Base-by-base conservation (phyloP, 2,113 vertebrate genomes). In the Macquaria australasica region DNA sequence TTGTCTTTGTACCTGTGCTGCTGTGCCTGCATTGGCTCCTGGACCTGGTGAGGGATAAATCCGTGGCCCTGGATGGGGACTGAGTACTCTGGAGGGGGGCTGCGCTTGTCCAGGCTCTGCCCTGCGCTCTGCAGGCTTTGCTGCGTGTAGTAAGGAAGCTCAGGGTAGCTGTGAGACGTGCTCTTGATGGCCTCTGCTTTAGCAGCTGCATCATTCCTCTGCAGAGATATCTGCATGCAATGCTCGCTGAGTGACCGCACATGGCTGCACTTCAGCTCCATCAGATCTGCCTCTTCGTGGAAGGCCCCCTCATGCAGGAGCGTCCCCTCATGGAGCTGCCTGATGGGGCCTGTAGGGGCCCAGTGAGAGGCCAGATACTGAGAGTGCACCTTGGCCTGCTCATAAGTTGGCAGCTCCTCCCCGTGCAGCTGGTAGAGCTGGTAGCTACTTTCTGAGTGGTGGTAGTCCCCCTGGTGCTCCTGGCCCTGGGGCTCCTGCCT, bases 401-500 rank as follows among this genome's bases (percentile, higher is more conserved):
- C 98, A 12, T 99, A 99, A 28, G 96, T 98, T 2, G 98, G 98
- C 7, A 99, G 96, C 92, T 98, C 97, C 91, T 99, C 98, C 0
- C 97, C 97, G 72, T 97, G 97, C 73, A 97, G 96, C 71, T 97
- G 96, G 90, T 96, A 96, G 8, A 97, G 95, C 82, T 96, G 96
- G 68, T 96, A 97, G 51, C 89, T 92, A 83, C 97, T 97, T 82
- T 99, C 98, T 73, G 96, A 94, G 92, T 98, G 97, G 87, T 95
- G 67, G 84, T 97, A 97, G 90, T 98, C 96, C 0, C 96, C 96
- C 84, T 99, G 98, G 87, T 99, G 97, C 93, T 99, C 98, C 93
- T 99, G 98, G 82, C 98, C 98, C 92, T 99, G 98, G 21, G 98
- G 98, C 91, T 99, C 98, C 94, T 99, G 98, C 76, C 98, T 96